Evolutionary conservation across 1,140 invertebrate species (phyloP), one percentile per base, ranked within the genome.

Genomic region (Procambarus clarkii): DNA sequence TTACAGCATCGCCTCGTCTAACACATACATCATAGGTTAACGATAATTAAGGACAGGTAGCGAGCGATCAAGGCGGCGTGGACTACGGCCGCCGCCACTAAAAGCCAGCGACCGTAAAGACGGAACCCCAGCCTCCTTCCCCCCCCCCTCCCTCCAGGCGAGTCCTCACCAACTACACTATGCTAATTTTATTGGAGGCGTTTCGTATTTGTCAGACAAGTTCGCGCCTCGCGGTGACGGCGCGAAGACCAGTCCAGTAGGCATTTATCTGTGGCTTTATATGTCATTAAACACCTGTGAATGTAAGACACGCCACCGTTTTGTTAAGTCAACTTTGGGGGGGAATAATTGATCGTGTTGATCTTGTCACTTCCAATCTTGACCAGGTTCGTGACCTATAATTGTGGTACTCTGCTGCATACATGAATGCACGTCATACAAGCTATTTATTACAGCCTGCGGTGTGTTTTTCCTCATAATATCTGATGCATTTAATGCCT

Each of bases 191-290:
- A 89, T 89, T 71, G 87, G 60, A 82, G 77, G 83, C 54, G 45
- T 54, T 89, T 45, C 78, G 86, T 89, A 89, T 89, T 89, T 89
- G 87, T 82, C 79, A 74, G 87, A 89, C 87, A 91, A 82, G 89
- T 91, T 86, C 76, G 44, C 82, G 79, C 77, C 80, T 85, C 82
- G 21, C 48, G 34, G 79, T 54, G 79, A 81, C 18, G 64, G 50
- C 48, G 48, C 24, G 21, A 74, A 34, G 24, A 34, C 69, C 69
- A 74, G n/a, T 74, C n/a, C 69, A 74, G n/a, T 8, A 74, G 69
- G 24, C 5, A 5, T 3, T 74, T 74, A 74, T 74, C 69, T 34
- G 3, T 24, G 69, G 8, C 69, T 24, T 5, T 24, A 21, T 34
- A 3, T 34, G 21, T 34, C 69, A 74, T 74, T 74, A 74, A 8